phyloP scores from a whole-genome alignment of 2,797 vertebrate genomes.

The Cossypha niveicapilla region DNA sequence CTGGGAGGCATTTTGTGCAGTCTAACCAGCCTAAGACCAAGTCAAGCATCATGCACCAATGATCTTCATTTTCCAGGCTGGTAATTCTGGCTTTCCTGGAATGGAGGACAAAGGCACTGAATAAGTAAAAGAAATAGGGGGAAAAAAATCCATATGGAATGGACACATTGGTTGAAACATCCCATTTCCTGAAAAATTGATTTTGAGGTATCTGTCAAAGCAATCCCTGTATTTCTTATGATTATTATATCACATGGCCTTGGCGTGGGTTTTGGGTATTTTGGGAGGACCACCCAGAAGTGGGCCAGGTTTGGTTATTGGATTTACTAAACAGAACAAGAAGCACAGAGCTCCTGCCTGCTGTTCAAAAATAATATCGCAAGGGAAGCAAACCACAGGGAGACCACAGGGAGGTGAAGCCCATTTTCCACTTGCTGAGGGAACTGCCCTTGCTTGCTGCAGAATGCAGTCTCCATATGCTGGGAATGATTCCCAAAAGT shows the following conservation, averaged over 20 bases:
- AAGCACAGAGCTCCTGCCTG: constrained; percentile 29
- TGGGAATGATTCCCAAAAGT: constrained; percentile 59
- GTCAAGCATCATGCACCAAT: not conserved
- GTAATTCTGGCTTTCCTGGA: not conserved
- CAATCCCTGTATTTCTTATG: constrained; percentile 20
- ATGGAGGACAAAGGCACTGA: not conserved
- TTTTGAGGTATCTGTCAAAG: constrained; percentile 57
- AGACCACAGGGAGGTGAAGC: constrained; percentile 49
- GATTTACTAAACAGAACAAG: constrained; percentile 62
- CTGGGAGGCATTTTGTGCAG: constrained; percentile 17
- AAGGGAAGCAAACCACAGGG: constrained; percentile 48
- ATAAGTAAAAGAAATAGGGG: not conserved
- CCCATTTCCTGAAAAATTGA: constrained; percentile 53
- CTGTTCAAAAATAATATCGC: constrained; percentile 70
- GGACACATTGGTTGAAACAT: constrained; percentile 10
- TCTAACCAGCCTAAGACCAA: not conserved
- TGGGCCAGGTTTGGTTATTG: constrained; percentile 47
- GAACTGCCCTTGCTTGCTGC: constrained; percentile 34
- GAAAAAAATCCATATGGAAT: not conserved
- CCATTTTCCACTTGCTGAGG: constrained; percentile 64
- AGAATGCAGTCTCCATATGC: constrained; percentile 58
- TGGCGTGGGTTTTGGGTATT: constrained; percentile 20
- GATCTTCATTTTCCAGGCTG: constrained; percentile 19
- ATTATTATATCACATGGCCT: constrained; percentile 43
- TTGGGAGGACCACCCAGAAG: constrained; percentile 57